A percentile compares a stretch with the other conserved stretches of the same genome.
Evolutionary conservation across 1,140 invertebrate species (phyloP).

Genomic region (Meloidogyne hapla): DNA sequence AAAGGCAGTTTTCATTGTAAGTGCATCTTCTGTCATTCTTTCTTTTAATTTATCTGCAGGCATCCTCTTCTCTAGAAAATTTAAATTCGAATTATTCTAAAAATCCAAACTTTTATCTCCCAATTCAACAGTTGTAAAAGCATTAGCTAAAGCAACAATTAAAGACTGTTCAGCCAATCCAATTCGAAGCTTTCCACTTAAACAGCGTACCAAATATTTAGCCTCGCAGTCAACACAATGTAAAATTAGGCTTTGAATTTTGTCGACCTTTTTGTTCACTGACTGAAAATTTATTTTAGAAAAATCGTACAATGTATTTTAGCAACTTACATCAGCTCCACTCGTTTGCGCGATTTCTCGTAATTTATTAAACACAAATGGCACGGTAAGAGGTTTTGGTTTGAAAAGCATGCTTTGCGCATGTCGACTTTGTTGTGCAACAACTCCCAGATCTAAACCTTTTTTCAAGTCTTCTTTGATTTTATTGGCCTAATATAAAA

Average conservation of each 20-base stretch:
- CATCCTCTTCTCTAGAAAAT: conserved; percentile 65
- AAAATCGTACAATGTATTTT: too few relatives aligned
- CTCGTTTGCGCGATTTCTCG: conserved; percentile 85
- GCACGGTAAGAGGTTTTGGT: conserved; percentile 68
- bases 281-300: conserved; percentile 67
- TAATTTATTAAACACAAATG: conserved; percentile 79
- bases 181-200: conserved; percentile 90
- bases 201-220: conserved; percentile 83
- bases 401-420: conserved; percentile 83
- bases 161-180: conserved; percentile 95
- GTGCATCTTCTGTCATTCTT: conserved; percentile 75
- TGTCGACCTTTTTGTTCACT: conserved; percentile 83
- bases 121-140: conserved; percentile 68
- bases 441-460: conserved; percentile 76
- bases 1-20: conserved; percentile 87
- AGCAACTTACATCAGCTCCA: conserved; percentile 74
- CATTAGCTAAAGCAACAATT: conserved; percentile 80
- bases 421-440: conserved; percentile 71
- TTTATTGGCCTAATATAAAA: conserved; percentile 77
- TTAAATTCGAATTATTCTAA: conserved; percentile 50
- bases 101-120: conserved; percentile 45
- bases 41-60: conserved; percentile 77
- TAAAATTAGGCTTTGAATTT: conserved; percentile 86
- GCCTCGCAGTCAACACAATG: conserved; percentile 87
- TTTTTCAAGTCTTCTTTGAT: conserved; percentile 85